Conservation (phyloP, 2,797 vertebrate species). For the Enteromius afrohamiltoni region DNA sequence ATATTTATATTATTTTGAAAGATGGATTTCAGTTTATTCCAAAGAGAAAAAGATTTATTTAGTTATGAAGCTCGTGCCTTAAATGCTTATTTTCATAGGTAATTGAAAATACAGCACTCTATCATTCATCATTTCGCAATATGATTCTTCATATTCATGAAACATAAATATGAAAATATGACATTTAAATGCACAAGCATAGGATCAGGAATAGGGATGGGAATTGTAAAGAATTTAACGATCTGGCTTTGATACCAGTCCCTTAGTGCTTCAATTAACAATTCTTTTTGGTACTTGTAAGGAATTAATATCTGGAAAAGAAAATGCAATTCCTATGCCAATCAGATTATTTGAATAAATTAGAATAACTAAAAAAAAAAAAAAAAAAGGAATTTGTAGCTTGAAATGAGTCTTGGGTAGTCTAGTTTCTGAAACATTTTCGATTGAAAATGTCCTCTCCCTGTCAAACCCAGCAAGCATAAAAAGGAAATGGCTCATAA, state of each 20-base stretch:
- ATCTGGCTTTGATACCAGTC: neutral
- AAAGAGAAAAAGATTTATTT: neutral
- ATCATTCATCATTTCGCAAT: constrained; percentile 11
- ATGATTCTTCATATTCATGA: constrained; percentile 20
- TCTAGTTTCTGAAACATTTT: neutral
- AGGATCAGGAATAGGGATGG: neutral
- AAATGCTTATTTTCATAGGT: constrained; percentile 10
- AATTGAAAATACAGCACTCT: constrained; percentile 4
- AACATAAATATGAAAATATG: constrained; percentile 26
- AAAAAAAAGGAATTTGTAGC: neutral
- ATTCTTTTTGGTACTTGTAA: neutral
- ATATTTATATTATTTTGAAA: constrained; percentile 33
- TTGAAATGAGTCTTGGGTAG: neutral
- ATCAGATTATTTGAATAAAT: neutral
- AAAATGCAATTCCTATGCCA: neutral
- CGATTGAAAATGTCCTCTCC: neutral
- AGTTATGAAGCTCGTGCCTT: neutral
- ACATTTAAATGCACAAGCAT: constrained; percentile 32
- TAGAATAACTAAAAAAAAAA: neutral
- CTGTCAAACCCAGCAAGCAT: constrained; percentile 11
- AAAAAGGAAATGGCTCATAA: constrained; percentile 17
- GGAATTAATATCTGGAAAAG: neutral
- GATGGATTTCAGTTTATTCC: constrained; percentile 20
- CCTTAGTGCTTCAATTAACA: constrained; percentile 2
- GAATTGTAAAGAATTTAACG: neutral